Evolutionary conservation across 2,888 invertebrate species (phyloP), one percentile per base, ranked within the genome.

Genomic region (Andrena praecox): DNA sequence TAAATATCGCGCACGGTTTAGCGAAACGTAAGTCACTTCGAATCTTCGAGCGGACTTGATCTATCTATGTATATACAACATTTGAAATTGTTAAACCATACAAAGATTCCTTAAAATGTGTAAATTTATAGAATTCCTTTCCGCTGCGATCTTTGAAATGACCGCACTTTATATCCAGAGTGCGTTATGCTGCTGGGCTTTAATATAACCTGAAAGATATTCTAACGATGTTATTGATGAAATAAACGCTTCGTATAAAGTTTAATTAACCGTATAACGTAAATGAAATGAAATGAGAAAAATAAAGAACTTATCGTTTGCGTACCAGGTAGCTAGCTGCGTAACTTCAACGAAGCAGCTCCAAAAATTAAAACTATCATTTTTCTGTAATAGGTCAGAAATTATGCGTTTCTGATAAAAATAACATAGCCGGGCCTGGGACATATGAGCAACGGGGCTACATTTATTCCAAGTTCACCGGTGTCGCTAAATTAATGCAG

Each of bases 391-490:
- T 96, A 82, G 98, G 98, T 0, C 97, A 97, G 94, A 94, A 97
- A 69, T 92, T 98, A 73, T 97, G 97, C 92, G 91, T 96, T 70
- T 94, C 96, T 0, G 96, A 96, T 89, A 96, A 97, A 89, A 95
- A 95, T 70, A 95, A 96, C 89, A 93, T 96, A 31, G 93, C 97
- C 7, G 98, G 99, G 0, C 95, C 96, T 85, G 99, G 99, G 7
- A 98, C 98, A 0, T 98, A 98, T 91, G 97, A 97, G 92, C 95
- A 97, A 81, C 96, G 96, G 90, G 98, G 98, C 16, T 98, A 97
- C 89, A 97, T 99, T 89, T 98, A 97, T 94, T 96, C 99, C 0
- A 96, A 97, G 89, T 95, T 99, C 74, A 97, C 97, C 8, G 99
- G 99, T 27, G 94, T 96, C 72, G 96, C 98, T 0, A 96, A 96